Evolutionary conservation across 2,113 vertebrate genomes (phyloP).

Genomic region (Gymnarchus niloticus): DNA sequence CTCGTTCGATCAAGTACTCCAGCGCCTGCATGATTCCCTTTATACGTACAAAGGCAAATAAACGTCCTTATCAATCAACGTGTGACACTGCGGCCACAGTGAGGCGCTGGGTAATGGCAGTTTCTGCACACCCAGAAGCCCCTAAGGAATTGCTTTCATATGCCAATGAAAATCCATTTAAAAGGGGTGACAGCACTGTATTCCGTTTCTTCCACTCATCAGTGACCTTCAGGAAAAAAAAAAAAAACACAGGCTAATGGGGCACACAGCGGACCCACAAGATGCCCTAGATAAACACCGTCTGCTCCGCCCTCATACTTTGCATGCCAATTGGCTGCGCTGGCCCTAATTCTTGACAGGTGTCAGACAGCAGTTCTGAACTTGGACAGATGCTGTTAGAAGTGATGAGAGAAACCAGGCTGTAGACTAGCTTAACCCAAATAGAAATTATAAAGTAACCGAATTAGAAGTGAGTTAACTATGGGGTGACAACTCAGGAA

Average conservation of each 20-base stretch:
- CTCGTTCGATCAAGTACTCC: conserved; percentile 77
- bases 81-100: neutral
- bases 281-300: neutral
- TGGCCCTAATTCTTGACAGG: neutral
- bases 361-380: neutral
- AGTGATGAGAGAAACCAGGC: neutral
- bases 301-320: neutral
- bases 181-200: neutral
- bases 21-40: conserved; percentile 85
- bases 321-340: neutral
- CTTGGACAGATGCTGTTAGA: neutral
- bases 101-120: too few species aligned
- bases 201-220: neutral
- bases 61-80: neutral
- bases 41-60: neutral
- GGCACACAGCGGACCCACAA: neutral
- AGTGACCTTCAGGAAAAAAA: neutral
- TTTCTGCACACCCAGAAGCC: neutral
- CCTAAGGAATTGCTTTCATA: neutral
- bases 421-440: neutral
- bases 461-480: neutral
- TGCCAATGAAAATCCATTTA: neutral
- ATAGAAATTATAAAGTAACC: neutral
- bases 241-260: neutral
- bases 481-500: neutral